Conservation (phyloP, 2,888 invertebrate species). For the Amphipoea lucens region DNA sequence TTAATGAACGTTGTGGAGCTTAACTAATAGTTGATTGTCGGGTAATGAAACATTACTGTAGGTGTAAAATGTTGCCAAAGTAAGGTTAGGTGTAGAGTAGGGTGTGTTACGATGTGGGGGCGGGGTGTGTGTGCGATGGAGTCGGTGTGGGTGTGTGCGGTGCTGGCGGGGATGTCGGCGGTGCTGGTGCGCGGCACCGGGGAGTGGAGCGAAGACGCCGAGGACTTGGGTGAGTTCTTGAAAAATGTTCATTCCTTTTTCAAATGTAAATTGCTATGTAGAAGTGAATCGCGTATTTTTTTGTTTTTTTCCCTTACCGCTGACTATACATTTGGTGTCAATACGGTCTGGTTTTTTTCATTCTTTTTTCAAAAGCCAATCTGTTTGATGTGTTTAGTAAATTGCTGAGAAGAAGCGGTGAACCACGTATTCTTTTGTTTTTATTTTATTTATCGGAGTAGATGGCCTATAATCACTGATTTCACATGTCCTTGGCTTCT, state of each 20-base stretch:
- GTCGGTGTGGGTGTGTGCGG: constrained; percentile 72
- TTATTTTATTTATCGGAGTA: not conserved
- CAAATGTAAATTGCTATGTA: constrained; percentile 2
- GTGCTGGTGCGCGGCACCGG: constrained; percentile 82
- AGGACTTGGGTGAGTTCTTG: constrained; percentile 84
- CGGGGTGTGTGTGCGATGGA: constrained; percentile 70
- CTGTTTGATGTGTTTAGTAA: not conserved
- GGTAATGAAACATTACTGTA: constrained; percentile 51
- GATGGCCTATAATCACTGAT: not conserved
- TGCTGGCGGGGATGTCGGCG: constrained; percentile 76
- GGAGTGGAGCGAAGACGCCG: constrained; percentile 88
- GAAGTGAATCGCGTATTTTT: not conserved
- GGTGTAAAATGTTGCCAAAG: constrained; percentile 67
- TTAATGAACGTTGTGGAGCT: constrained; percentile 59
- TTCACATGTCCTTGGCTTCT: not conserved
- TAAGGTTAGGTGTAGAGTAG: constrained; percentile 60
- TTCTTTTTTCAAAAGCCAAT: not conserved
- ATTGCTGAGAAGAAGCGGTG: not conserved
- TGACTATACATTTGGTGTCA: not conserved
- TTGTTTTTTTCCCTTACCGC: not conserved
- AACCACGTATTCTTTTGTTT: not conserved
- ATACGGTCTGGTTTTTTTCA: not conserved
- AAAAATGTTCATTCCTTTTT: not conserved
- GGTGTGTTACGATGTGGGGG: constrained; percentile 65
- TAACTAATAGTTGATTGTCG: constrained; percentile 55